Conservation (phyloP, 2,113 vertebrate genomes). For the Stigmatopora nigra region DNA sequence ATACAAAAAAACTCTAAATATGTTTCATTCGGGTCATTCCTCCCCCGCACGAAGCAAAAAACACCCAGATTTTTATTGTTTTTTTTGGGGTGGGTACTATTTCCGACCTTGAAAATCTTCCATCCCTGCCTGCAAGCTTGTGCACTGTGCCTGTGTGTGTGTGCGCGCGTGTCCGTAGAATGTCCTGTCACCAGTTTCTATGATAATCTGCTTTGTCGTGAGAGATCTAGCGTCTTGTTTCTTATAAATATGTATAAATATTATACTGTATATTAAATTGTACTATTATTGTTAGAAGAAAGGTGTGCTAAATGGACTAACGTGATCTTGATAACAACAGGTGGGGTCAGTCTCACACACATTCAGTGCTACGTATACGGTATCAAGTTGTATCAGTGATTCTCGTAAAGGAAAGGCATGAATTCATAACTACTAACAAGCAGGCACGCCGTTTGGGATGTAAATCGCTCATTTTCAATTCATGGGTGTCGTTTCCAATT, state of each 20-base stretch:
- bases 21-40: conserved; percentile 7
- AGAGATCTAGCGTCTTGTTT: conserved; percentile 84
- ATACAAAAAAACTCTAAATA: background rate
- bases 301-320: conserved; percentile 66
- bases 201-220: conserved; percentile 86
- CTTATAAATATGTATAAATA: conserved; percentile 44
- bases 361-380: conserved; percentile 48
- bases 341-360: conserved; percentile 55
- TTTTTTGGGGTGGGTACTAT: conserved; percentile 42
- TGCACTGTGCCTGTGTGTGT: conserved; percentile 95
- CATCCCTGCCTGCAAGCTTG: conserved; percentile 93
- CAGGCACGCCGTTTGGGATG: conserved; percentile 35
- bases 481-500: conserved; percentile 43
- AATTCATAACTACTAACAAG: conserved; percentile 42
- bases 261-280: conserved; percentile 32
- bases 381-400: conserved; percentile 32
- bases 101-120: conserved; percentile 53
- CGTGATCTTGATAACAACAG: conserved; percentile 62
- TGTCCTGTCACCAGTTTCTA: conserved; percentile 89
- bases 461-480: conserved; percentile 36
- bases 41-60: conserved; percentile 25
- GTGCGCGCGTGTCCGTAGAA: conserved; percentile 75
- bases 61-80: background rate
- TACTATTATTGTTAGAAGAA: conserved; percentile 51
- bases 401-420: conserved; percentile 57